Evolutionary conservation across 2,113 vertebrate genomes (phyloP), one percentile per base, ranked within the genome.

Genomic region (Lagopus leucura): DNA sequence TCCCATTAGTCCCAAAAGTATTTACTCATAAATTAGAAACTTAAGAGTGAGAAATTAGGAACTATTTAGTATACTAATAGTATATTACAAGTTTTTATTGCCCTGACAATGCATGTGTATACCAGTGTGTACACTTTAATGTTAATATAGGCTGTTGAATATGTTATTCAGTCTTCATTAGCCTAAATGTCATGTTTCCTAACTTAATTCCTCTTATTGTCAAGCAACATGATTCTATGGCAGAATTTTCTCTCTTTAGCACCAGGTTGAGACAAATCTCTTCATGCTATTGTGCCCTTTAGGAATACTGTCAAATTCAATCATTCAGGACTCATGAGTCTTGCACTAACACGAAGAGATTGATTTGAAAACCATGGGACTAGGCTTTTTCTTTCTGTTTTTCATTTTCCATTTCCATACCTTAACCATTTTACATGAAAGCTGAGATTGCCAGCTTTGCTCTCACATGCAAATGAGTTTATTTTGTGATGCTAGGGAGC

Each of bases 301-400:
- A 94, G 85, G 82, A 96, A 87, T 89, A 82, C 82, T 96, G 96
- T 95, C 96, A 95, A 91, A 93, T 96, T 89, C 75, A 96, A 92
- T 96, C 82, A 94, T 60, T 89, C 95, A 89, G 76, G 65, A 94
- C 82, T 91, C 58, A 14, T 13, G 66, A 87, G 81, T 89, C 89
- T 80, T 94, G 91, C 91, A 91, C 87, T 93, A 94, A 94, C 89
- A 81, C 54, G 91, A 97, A 89, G 72, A 92, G 93, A 97, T 86
- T 91, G 87, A 83, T 89, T 93, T 91, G 79, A 92, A 94, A 96
- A 91, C 82, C 82, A 48, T 42, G 64, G 55, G 25, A 90, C 80
- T 86, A 15, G 71, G 89, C 13, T 32, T 86, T 70, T 92, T 90
- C 48, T 78, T 82, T 65, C 52, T 84, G 47, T 92, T 95, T 96